Evolutionary conservation across 2,888 invertebrate genomes (phyloP).

Genomic region (Limnephilus marmoratus): DNA sequence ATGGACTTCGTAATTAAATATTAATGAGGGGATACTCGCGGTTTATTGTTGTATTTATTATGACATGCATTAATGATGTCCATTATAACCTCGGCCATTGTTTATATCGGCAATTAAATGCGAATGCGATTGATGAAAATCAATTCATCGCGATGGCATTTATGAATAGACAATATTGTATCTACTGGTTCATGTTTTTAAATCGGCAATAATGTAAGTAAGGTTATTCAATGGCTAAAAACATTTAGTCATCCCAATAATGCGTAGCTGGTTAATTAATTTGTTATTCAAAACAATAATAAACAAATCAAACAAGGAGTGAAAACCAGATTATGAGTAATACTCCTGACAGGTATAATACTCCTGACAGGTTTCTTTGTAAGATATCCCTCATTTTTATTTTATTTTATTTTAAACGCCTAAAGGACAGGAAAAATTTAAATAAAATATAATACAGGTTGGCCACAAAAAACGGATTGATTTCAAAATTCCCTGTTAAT

Average conservation of each 20-base stretch:
- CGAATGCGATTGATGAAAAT: neutral
- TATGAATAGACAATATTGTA: neutral
- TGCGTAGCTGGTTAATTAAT: neutral
- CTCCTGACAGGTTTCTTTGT: neutral
- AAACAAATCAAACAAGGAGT: neutral
- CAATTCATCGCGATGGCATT: neutral
- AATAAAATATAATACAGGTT: too few relatives aligned
- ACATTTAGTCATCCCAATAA: neutral
- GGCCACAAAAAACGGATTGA: too few relatives aligned
- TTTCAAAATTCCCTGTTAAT: too few relatives aligned
- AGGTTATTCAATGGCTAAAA: neutral
- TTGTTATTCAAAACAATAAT: neutral
- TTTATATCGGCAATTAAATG: neutral
- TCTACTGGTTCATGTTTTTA: neutral
- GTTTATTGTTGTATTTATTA: neutral
- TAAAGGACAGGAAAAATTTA: too few relatives aligned
- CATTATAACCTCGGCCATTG: neutral
- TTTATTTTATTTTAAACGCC: too few relatives aligned
- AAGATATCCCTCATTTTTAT: neutral
- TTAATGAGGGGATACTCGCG: neutral
- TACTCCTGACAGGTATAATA: neutral
- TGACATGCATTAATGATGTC: neutral
- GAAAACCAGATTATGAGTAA: neutral
- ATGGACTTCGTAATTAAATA: neutral
- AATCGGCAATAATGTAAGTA: neutral